phyloP scores from a whole-genome alignment of 2,113 vertebrate genomes.

The Antechinus stuartii region DNA sequence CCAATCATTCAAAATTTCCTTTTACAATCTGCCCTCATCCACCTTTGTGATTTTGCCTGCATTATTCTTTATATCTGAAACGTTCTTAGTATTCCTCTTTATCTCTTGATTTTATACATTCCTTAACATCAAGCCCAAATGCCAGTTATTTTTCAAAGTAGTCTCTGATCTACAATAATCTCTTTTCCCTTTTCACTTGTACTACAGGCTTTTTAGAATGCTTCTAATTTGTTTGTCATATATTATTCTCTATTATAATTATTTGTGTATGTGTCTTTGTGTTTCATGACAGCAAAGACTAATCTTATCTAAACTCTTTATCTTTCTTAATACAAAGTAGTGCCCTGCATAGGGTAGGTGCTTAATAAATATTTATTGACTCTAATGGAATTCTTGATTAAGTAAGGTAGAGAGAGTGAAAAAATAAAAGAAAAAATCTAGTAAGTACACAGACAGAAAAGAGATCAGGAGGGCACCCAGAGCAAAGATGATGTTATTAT shows the following conservation, averaged over 20 bases:
- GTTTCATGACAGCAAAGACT: neutral
- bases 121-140: neutral
- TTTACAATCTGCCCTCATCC: neutral
- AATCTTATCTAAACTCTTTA: neutral
- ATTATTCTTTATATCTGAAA: neutral
- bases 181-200: neutral
- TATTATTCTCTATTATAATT: neutral
- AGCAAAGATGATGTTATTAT: neutral
- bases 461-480: neutral
- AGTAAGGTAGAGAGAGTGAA: neutral
- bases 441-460: neutral
- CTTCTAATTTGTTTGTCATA: neutral
- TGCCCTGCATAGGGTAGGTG: neutral
- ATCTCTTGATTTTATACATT: neutral
- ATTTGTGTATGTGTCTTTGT: neutral
- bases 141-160: neutral
- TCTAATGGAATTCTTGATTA: neutral
- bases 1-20: neutral
- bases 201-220: neutral
- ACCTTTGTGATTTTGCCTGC: neutral
- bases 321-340: neutral
- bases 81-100: neutral
- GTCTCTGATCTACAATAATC: neutral
- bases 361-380: constrained; percentile 2
- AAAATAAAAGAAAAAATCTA: neutral